phyloP scores from a whole-genome alignment of 2,888 invertebrate species.

The Onthophagus sagittarius region DNA sequence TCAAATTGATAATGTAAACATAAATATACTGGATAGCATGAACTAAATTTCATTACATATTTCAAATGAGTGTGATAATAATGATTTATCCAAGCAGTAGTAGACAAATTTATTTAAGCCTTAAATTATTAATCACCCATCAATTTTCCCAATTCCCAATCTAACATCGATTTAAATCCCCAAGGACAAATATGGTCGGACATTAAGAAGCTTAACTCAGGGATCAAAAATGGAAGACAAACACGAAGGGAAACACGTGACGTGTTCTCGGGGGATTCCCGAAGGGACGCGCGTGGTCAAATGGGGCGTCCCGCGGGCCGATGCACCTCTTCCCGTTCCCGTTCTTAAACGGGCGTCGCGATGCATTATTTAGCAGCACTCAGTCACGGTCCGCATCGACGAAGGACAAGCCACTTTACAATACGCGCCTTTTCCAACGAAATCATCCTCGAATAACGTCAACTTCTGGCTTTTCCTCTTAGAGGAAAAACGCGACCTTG shows the following conservation, averaged over 20 bases:
- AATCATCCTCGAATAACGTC: neutral
- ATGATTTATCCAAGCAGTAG: too few relatives aligned
- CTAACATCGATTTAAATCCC: neutral
- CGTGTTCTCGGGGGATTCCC: neutral
- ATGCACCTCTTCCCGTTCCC: constrained; percentile 8
- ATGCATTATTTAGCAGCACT: constrained; percentile 11
- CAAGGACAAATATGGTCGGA: neutral
- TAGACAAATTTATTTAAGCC: too few relatives aligned
- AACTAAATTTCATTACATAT: constrained; percentile 23
- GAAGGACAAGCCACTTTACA: neutral
- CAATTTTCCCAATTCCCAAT: too few relatives aligned
- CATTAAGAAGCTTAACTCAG: constrained; percentile 8
- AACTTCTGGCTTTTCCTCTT: neutral
- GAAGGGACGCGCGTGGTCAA: constrained; percentile 5
- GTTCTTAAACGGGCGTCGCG: constrained; percentile 2
- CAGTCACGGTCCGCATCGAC: constrained; percentile 8
- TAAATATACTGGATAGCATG: too few relatives aligned
- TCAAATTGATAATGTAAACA: too few relatives aligned
- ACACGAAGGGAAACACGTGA: constrained; percentile 3
- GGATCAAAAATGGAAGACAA: constrained; percentile 9
- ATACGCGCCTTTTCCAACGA: neutral
- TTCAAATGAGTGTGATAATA: too few relatives aligned
- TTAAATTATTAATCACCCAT: too few relatives aligned
- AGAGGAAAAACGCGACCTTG: neutral
- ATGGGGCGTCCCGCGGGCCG: constrained; percentile 11